Conservation (phyloP, 1,140 invertebrate genomes). For the Drosophila arawakana region DNA sequence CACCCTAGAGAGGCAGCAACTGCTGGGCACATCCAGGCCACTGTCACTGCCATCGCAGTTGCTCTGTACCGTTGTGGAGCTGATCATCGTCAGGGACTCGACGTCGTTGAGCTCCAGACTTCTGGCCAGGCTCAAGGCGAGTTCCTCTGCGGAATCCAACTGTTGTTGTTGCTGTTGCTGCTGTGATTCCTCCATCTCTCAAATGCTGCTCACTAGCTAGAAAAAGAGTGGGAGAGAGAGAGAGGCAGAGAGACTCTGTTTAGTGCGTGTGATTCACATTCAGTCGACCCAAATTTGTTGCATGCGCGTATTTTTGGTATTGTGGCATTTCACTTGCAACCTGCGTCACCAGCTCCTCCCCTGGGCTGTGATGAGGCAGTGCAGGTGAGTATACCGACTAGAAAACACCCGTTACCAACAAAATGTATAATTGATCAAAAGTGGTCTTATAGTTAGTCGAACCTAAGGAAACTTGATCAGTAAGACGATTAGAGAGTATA, state of each 20-base stretch:
- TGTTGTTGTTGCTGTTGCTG: conserved; percentile 35
- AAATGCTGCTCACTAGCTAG: conserved; percentile 47
- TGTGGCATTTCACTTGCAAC: conserved; percentile 64
- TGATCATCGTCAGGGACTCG: conserved; percentile 27
- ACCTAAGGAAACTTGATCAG: too few species aligned
- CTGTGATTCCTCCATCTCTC: conserved; percentile 60
- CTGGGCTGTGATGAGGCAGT: not conserved
- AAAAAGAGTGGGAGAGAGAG: conserved; percentile 22
- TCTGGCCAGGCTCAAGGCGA: conserved; percentile 58
- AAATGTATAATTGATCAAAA: too few species aligned
- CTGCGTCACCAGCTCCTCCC: conserved; percentile 1
- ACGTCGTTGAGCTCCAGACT: conserved; percentile 59
- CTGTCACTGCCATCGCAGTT: conserved; percentile 90
- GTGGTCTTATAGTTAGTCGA: too few species aligned
- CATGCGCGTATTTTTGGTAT: conserved; percentile 73
- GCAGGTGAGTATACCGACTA: too few species aligned
- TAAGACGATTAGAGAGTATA: too few species aligned
- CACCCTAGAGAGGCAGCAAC: conserved; percentile 68
- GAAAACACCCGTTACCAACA: not conserved
- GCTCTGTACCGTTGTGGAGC: conserved; percentile 32
- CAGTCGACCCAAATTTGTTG: conserved; percentile 64
- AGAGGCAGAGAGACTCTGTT: conserved; percentile 19
- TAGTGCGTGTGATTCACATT: conserved; percentile 64
- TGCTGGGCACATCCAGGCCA: conserved; percentile 89
- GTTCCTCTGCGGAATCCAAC: conserved; percentile 57